These are phyloP conservation scores for Melinaea marsaeus DNA, from an alignment of 2,888 invertebrate species.

Conservation along the genomic window DNA sequence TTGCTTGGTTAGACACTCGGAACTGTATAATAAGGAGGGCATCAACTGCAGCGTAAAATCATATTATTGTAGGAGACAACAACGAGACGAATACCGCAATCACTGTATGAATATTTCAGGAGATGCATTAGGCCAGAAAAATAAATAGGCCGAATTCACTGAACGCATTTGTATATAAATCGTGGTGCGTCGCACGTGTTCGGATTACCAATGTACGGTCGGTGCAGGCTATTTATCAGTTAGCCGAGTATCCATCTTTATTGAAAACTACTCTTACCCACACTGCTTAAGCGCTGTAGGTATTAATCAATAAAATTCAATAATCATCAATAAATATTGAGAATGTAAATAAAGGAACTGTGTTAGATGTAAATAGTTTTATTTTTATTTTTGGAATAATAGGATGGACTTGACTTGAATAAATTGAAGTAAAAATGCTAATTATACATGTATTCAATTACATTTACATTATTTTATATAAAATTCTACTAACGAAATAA, in stretches of 20 bases:
- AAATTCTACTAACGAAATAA: too few relatives aligned
- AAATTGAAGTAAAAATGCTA: too few relatives aligned
- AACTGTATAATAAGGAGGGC: background rate
- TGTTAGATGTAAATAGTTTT: too few relatives aligned
- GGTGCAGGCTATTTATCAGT: constrained; percentile 60
- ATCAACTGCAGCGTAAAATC: too few relatives aligned
- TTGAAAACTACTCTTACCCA: constrained; percentile 53
- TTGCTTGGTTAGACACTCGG: too few relatives aligned
- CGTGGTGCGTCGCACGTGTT: constrained; percentile 63
- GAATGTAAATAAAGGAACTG: too few relatives aligned
- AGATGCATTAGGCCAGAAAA: constrained; percentile 69
- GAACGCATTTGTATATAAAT: constrained; percentile 74
- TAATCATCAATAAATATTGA: too few relatives aligned
- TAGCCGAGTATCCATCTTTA: constrained; percentile 65
- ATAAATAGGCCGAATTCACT: constrained; percentile 70
- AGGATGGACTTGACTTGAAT: too few relatives aligned
- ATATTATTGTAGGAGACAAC: constrained; percentile 51
- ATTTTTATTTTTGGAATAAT: too few relatives aligned
- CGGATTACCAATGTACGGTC: constrained; percentile 54
- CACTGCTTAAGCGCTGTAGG: too few relatives aligned
- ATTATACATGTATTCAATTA: constrained; percentile 30
- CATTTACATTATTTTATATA: too few relatives aligned
- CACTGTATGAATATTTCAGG: constrained; percentile 73
- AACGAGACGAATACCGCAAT: constrained; percentile 67
- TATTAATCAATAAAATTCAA: too few relatives aligned